Percentiles rank a stretch among this genome's conserved stretches.
phyloP scores from a whole-genome alignment of 2,888 invertebrate species.

The Spatulosminthurus flaviceps region DNA sequence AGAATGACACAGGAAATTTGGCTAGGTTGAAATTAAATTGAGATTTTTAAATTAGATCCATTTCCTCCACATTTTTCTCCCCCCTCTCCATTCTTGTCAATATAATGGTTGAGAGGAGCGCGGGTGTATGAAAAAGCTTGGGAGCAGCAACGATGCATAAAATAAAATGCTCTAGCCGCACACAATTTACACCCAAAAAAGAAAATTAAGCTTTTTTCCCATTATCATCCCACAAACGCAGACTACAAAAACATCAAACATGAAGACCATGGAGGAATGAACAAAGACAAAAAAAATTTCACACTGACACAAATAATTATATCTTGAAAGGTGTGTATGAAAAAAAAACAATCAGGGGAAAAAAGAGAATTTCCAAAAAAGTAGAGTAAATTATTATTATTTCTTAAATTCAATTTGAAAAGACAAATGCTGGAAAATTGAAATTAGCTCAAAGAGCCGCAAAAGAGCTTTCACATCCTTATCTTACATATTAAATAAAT shows the following conservation, averaged over 20 bases:
- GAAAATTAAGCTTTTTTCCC: conserved; percentile 3
- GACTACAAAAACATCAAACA: background rate
- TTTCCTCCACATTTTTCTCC: background rate
- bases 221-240: background rate
- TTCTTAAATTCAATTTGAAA: background rate
- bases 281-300: conserved; percentile 9
- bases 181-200: conserved; percentile 26
- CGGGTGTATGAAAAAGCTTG: background rate
- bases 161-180: conserved; percentile 25
- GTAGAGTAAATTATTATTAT: conserved; percentile 5
- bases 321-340: background rate
- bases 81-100: background rate
- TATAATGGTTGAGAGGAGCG: background rate
- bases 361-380: background rate
- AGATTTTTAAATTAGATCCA: conserved; percentile 21
- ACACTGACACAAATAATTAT: conserved; percentile 28
- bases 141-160: conserved; percentile 23
- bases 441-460: background rate
- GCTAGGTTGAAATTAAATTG: conserved; percentile 16
- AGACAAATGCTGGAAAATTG: background rate
- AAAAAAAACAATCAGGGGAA: background rate
- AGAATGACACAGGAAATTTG: conserved; percentile 30
- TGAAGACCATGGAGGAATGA: background rate
- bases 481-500: background rate
- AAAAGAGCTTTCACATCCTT: background rate